A percentile compares a stretch with the other conserved stretches of the same genome.
These are phyloP conservation scores for Vicugna pacos DNA, from an alignment of 2,113 vertebrate species.

Conservation along the genomic window DNA sequence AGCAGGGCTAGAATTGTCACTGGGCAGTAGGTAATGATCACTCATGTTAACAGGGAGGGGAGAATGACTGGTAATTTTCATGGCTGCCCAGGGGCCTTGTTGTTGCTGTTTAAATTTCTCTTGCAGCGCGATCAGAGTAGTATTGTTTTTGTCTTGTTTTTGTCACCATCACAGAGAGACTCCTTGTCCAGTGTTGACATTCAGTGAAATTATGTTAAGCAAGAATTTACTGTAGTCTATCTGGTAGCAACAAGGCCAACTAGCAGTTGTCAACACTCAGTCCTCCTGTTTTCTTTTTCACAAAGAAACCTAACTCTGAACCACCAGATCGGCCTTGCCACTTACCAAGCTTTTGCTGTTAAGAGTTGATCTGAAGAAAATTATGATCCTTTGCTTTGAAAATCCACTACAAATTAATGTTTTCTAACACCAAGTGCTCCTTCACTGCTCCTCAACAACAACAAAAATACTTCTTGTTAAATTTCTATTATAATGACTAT, in stretches of 20 bases:
- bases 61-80: background rate
- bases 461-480: background rate
- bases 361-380: slow-evolving; percentile 47
- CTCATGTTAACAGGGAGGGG: background rate
- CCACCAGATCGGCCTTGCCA: background rate
- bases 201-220: slow-evolving; percentile 3
- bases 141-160: background rate
- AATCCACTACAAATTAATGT: slow-evolving; percentile 51
- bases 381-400: slow-evolving; percentile 36
- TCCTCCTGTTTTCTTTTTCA: slow-evolving; percentile 56
- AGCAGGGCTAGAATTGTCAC: background rate
- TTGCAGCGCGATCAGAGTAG: background rate
- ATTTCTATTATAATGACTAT: slow-evolving; percentile 42
- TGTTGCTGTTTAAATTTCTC: slow-evolving; percentile 26
- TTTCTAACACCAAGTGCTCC: slow-evolving; percentile 35
- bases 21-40: background rate
- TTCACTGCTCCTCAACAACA: slow-evolving; percentile 9
- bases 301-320: background rate
- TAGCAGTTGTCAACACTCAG: background rate
- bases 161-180: background rate
- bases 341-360: background rate
- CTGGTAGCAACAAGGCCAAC: slow-evolving; percentile 13
- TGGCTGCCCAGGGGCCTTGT: background rate
- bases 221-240: background rate
- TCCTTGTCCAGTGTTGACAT: background rate